phyloP scores from a whole-genome alignment of 2,888 invertebrate species.

The Girardia tigrina region DNA sequence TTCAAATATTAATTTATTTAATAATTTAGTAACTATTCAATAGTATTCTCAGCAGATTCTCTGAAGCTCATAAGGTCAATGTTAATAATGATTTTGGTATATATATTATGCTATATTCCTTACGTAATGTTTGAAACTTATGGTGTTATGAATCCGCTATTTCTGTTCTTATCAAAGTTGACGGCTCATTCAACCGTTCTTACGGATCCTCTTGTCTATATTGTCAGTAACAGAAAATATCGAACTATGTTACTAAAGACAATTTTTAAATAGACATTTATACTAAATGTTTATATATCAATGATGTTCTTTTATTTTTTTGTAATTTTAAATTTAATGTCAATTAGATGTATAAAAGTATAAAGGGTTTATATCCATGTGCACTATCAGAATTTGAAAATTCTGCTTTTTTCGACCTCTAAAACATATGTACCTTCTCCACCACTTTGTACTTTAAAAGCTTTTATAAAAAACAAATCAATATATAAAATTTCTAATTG shows the following conservation, averaged over 20 bases:
- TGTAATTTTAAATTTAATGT: no score
- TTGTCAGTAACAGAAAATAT: neutral
- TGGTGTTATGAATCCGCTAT: neutral
- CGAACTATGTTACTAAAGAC: neutral
- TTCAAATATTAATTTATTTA: neutral
- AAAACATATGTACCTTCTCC: no score
- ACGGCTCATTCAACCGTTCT: neutral
- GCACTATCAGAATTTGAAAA: no score
- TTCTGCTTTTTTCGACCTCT: no score
- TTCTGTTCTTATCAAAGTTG: neutral
- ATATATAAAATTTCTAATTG: no score
- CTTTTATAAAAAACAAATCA: no score
- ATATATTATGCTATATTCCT: neutral
- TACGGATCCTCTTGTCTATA: neutral
- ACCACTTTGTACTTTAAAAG: no score
- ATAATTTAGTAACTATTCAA: neutral
- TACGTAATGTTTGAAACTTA: neutral
- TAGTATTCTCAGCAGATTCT: neutral
- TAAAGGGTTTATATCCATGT: no score
- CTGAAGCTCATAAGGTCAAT: neutral
- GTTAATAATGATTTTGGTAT: constrained; percentile 1
- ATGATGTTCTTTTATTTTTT: no score
- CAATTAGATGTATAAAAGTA: no score
- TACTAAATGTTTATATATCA: no score
- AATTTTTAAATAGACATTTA: no score